These are phyloP conservation scores for Diaprepes abbreviatus DNA, from an alignment of 2,888 invertebrate species.

Conservation along the genomic window DNA sequence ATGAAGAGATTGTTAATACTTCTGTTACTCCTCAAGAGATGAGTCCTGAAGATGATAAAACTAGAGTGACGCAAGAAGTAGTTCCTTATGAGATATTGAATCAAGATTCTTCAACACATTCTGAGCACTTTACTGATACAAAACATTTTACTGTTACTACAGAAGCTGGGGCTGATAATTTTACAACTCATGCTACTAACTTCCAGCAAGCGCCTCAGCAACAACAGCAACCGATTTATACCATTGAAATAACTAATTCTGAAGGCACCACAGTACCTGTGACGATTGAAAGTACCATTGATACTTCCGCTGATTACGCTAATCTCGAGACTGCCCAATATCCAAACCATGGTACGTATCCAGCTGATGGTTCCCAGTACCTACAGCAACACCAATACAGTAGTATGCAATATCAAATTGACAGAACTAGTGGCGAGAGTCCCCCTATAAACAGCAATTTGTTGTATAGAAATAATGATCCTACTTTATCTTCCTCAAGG, in stretches of 20 bases:
- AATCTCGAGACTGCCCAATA: constrained; percentile 75
- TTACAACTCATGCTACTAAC: constrained; percentile 18
- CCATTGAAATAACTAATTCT: constrained; percentile 29
- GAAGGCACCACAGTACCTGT: constrained; percentile 40
- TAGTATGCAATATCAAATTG: constrained; percentile 49
- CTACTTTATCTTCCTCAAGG: constrained; percentile 76
- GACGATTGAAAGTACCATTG: constrained; percentile 48
- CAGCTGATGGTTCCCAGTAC: constrained; percentile 58
- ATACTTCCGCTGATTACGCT: constrained; percentile 71
- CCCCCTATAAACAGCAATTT: constrained; percentile 69
- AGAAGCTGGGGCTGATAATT: constrained; percentile 1
- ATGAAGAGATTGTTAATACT: constrained; percentile 64
- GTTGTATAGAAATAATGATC: constrained; percentile 75
- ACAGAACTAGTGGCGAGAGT: constrained; percentile 63
- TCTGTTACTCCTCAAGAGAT: constrained; percentile 50
- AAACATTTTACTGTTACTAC: constrained; percentile 28
- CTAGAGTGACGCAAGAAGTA: constrained; percentile 26
- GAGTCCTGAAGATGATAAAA: constrained; percentile 47
- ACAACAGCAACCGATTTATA: constrained; percentile 32
- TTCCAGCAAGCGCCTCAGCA: constrained; percentile 9
- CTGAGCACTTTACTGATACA: constrained; percentile 31
- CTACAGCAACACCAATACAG: constrained; percentile 60
- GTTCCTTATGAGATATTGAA: constrained; percentile 34
- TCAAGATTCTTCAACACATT: constrained; percentile 29
- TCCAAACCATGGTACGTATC: constrained; percentile 52